Conservation (phyloP, 2,113 vertebrate genomes). For the Oreochromis niloticus region DNA sequence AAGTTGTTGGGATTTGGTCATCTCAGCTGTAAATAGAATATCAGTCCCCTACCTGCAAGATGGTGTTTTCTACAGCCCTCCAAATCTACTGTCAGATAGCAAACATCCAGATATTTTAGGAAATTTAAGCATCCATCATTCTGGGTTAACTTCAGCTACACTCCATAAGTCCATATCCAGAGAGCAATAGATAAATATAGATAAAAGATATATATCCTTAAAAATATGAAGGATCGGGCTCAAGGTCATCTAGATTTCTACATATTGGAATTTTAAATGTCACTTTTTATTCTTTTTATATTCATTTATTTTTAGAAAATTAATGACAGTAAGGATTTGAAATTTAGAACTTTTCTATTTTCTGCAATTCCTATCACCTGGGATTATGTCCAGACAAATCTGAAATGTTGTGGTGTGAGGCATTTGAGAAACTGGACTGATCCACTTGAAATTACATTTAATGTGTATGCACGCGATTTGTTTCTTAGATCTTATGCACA, state of each 20-base stretch:
- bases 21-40: background rate
- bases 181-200: background rate
- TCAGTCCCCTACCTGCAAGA: background rate
- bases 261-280: background rate
- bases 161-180: background rate
- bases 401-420: background rate
- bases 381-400: background rate
- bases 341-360: background rate
- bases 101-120: background rate
- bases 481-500: background rate
- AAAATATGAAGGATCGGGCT: background rate
- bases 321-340: background rate
- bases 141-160: background rate
- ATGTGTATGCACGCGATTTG: background rate
- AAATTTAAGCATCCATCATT: background rate
- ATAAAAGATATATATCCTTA: background rate
- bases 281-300: background rate
- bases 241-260: background rate
- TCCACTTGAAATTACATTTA: background rate
- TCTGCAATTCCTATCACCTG: background rate
- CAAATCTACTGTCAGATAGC: background rate
- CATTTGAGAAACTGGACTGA: background rate
- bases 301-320: background rate
- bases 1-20: background rate
- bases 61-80: background rate